Evolutionary conservation across 2,888 invertebrate species (phyloP).

Genomic region (Thereva nobilitata): DNA sequence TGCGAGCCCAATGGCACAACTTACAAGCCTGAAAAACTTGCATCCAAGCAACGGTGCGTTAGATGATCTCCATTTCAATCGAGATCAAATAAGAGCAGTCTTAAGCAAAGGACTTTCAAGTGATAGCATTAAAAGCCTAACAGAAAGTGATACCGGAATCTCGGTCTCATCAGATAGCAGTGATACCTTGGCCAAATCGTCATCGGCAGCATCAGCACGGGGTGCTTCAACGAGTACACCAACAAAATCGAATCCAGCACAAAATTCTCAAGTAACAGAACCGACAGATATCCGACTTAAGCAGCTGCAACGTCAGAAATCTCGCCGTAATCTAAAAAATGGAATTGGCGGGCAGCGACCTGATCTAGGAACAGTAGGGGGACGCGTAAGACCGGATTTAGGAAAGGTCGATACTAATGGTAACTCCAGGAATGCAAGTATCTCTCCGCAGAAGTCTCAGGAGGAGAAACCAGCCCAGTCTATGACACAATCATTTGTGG

Average conservation of each 20-base stretch:
- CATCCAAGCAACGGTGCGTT: constrained; percentile 56
- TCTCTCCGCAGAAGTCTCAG: constrained; percentile 40
- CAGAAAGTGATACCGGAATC: constrained; percentile 31
- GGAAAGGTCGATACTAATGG: constrained; percentile 46
- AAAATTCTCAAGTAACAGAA: constrained; percentile 31
- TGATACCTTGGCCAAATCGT: background rate
- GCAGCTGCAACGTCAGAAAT: constrained; percentile 62
- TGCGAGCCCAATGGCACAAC: constrained; percentile 79
- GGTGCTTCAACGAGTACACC: constrained; percentile 45
- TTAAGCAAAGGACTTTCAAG: constrained; percentile 50
- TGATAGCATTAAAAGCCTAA: constrained; percentile 43
- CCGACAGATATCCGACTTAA: constrained; percentile 57
- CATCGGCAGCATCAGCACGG: constrained; percentile 41
- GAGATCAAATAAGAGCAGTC: constrained; percentile 56
- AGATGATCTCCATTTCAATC: constrained; percentile 58
- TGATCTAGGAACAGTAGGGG: constrained; percentile 65
- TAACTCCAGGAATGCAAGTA: constrained; percentile 44
- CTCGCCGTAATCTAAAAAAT: constrained; percentile 59
- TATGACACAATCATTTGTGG: constrained; percentile 64
- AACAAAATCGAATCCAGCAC: constrained; percentile 45
- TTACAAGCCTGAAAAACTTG: constrained; percentile 71
- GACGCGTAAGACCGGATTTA: constrained; percentile 52
- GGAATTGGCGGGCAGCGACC: constrained; percentile 62
- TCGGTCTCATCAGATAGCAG: constrained; percentile 8
- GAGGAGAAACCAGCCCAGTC: constrained; percentile 37